Conservation (phyloP, 2,797 vertebrate species). For the Rhinichthys osculus region DNA sequence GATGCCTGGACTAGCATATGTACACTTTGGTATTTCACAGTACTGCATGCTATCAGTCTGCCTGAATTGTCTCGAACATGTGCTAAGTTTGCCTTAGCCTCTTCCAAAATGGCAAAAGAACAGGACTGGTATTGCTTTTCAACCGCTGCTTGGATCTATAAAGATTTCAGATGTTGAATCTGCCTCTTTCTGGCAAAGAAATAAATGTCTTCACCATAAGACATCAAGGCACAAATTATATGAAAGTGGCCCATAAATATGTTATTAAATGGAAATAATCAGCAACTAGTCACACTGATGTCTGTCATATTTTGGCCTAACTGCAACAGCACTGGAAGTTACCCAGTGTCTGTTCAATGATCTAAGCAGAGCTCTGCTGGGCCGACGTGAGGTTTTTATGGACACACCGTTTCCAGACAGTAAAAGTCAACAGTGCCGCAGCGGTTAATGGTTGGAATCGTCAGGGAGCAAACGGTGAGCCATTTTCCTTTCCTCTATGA, state of each 20-base stretch:
- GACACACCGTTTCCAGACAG: slow-evolving; percentile 48
- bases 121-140: slow-evolving; percentile 8
- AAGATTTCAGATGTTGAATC: slow-evolving; percentile 21
- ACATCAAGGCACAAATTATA: slow-evolving; percentile 4
- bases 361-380: slow-evolving; percentile 35
- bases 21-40: background rate
- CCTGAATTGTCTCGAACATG: background rate
- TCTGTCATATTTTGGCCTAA: slow-evolving; percentile 11
- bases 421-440: slow-evolving; percentile 54
- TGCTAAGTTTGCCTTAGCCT: slow-evolving; percentile 1
- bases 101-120: slow-evolving; percentile 30
- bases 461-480: slow-evolving; percentile 23
- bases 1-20: background rate
- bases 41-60: background rate
- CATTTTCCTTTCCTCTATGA: slow-evolving; percentile 20
- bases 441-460: slow-evolving; percentile 14
- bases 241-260: slow-evolving; percentile 27
- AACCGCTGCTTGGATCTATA: slow-evolving; percentile 13
- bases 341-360: slow-evolving; percentile 28
- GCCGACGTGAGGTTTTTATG: slow-evolving; percentile 49
- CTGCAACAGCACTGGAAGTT: background rate
- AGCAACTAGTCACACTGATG: slow-evolving; percentile 24
- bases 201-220: slow-evolving; percentile 23
- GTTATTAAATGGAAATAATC: slow-evolving; percentile 31
- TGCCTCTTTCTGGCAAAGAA: background rate